Evolutionary conservation across 2,113 vertebrate species (phyloP).

Genomic region (Axis porcinus): DNA sequence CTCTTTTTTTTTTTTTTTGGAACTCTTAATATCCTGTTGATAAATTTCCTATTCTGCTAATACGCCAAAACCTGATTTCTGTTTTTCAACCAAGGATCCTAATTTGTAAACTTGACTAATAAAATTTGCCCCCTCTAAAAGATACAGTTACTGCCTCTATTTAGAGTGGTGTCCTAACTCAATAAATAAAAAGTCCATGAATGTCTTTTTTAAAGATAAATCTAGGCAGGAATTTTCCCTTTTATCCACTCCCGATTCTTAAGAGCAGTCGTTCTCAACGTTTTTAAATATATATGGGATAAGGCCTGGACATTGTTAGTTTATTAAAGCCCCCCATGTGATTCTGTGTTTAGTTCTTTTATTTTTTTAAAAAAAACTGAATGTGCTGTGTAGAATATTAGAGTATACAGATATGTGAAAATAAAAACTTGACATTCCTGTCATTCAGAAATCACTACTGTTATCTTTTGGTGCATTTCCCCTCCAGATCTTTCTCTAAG

Average conservation of each 20-base stretch:
- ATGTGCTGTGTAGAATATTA: not conserved
- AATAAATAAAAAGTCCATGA: not conserved
- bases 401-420: not conserved
- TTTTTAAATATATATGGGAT: not conserved
- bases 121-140: not conserved
- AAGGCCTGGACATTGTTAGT: not conserved
- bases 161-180: not conserved
- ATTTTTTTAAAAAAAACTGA: not conserved
- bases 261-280: not conserved
- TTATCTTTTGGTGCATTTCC: not conserved
- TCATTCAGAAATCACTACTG: not conserved
- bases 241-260: not conserved
- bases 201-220: not conserved
- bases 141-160: not conserved
- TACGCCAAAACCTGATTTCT: not conserved
- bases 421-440: not conserved
- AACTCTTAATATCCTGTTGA: not conserved
- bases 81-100: not conserved
- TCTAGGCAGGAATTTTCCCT: not conserved
- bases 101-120: slow-evolving; percentile 1
- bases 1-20: not conserved
- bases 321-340: not conserved
- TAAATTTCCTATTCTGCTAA: slow-evolving; percentile 31
- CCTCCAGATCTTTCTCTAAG: not conserved
- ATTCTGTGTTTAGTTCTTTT: not conserved